These are phyloP conservation scores for Potorous gilbertii DNA, from an alignment of 2,797 vertebrate genomes.

Conservation along the genomic window DNA sequence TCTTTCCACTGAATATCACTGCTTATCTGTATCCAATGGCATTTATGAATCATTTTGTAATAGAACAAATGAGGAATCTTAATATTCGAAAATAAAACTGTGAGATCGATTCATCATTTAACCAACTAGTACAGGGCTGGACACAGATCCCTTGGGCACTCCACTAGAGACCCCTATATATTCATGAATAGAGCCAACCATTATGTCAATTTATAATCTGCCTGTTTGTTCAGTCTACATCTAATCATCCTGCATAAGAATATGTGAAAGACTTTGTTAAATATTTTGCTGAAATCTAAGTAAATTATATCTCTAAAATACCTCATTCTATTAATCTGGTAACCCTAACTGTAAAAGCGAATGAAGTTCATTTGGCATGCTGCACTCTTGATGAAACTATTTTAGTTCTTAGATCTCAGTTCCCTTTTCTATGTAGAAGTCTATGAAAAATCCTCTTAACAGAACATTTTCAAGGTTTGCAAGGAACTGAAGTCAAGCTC, in stretches of 20 bases:
- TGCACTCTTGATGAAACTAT: not conserved
- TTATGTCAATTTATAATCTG: not conserved
- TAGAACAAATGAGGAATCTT: not conserved
- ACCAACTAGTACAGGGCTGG: not conserved
- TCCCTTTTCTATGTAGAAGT: not conserved
- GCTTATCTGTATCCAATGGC: not conserved
- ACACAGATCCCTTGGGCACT: not conserved
- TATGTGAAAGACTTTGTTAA: not conserved
- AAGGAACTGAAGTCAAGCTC: not conserved
- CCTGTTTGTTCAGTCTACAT: not conserved
- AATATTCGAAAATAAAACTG: not conserved
- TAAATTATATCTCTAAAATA: not conserved
- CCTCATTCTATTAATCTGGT: not conserved
- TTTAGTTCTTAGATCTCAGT: not conserved
- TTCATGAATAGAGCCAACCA: not conserved
- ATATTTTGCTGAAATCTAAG: not conserved
- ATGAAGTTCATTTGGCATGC: not conserved
- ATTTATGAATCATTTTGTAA: not conserved
- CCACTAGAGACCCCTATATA: not conserved
- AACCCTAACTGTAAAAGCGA: not conserved
- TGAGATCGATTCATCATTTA: not conserved
- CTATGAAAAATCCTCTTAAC: not conserved
- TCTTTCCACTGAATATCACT: not conserved
- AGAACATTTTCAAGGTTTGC: not conserved
- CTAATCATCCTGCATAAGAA: not conserved